Percentiles rank a stretch among this genome's conserved stretches.
phyloP scores from a whole-genome alignment of 2,113 vertebrate genomes.

The Parus major region DNA sequence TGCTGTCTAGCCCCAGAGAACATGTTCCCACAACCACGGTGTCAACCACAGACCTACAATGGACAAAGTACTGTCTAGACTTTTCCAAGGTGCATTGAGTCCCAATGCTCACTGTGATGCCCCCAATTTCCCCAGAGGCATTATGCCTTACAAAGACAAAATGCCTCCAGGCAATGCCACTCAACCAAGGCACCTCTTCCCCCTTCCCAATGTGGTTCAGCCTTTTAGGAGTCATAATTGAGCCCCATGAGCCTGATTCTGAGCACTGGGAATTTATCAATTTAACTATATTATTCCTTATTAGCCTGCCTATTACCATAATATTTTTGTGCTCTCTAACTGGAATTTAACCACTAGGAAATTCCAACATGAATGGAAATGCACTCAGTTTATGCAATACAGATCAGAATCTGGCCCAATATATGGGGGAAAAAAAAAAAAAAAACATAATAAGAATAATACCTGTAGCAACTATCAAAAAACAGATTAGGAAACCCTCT shows the following conservation, averaged over 20 bases:
- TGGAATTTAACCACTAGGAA: slow-evolving; percentile 24
- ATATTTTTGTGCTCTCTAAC: slow-evolving; percentile 26
- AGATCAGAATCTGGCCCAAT: not conserved
- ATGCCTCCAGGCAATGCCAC: slow-evolving; percentile 59
- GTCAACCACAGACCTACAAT: not conserved
- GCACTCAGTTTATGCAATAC: not conserved
- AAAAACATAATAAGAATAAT: not conserved
- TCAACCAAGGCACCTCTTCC: slow-evolving; percentile 54
- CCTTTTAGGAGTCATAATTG: slow-evolving; percentile 58
- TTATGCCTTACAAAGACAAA: slow-evolving; percentile 56
- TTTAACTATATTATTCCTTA: slow-evolving; percentile 39
- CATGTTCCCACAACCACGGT: not conserved
- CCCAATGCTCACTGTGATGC: slow-evolving; percentile 37
- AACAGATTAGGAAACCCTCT: not conserved
- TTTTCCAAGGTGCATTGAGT: slow-evolving; percentile 39
- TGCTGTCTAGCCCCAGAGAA: not conserved
- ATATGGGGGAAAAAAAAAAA: not conserved
- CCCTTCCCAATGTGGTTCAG: slow-evolving; percentile 44
- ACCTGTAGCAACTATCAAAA: slow-evolving; percentile 1
- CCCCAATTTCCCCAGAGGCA: slow-evolving; percentile 46
- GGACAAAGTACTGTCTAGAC: not conserved
- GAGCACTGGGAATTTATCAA: slow-evolving; percentile 42
- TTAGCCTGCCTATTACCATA: slow-evolving; percentile 55
- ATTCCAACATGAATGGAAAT: slow-evolving; percentile 9
- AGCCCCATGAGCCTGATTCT: slow-evolving; percentile 62